Conservation (phyloP, 2,888 invertebrate genomes). For the Agelastica alni region DNA sequence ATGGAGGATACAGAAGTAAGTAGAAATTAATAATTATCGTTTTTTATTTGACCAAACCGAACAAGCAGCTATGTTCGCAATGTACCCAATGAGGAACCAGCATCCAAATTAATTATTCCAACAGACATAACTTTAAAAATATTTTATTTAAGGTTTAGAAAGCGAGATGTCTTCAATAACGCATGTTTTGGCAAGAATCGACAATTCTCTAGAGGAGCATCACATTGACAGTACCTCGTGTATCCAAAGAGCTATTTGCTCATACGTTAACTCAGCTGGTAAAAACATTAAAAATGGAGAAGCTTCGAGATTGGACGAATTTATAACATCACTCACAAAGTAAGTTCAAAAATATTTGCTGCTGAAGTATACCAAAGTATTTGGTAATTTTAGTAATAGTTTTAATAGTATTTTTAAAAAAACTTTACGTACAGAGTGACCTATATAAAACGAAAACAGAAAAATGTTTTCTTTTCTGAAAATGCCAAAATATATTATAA, state of each 20-base stretch:
- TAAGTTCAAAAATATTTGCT: constrained; percentile 55
- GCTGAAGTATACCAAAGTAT: neutral
- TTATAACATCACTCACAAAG: constrained; percentile 67
- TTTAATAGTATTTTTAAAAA: too few species aligned
- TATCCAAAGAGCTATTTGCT: constrained; percentile 71
- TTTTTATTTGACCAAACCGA: too few species aligned
- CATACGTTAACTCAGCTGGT: constrained; percentile 72
- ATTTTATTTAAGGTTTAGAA: constrained; percentile 53
- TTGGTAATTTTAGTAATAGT: neutral
- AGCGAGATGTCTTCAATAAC: constrained; percentile 61
- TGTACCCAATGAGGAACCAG: too few species aligned
- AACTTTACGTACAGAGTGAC: too few species aligned
- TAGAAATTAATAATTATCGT: neutral
- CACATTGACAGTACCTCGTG: constrained; percentile 75
- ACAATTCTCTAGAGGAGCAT: constrained; percentile 68
- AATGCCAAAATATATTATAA: too few species aligned
- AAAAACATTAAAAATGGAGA: constrained; percentile 66
- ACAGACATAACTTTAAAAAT: too few species aligned
- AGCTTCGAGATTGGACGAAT: constrained; percentile 66
- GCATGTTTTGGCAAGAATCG: constrained; percentile 67
- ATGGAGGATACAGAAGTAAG: constrained; percentile 72
- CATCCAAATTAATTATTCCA: too few species aligned
- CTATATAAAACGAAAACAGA: too few species aligned
- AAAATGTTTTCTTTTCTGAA: too few species aligned
- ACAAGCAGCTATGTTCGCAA: too few species aligned